Percentiles rank a stretch among this genome's conserved stretches.
Evolutionary conservation across 2,797 vertebrate species (phyloP).

Genomic region (Leptatherina wallacei): DNA sequence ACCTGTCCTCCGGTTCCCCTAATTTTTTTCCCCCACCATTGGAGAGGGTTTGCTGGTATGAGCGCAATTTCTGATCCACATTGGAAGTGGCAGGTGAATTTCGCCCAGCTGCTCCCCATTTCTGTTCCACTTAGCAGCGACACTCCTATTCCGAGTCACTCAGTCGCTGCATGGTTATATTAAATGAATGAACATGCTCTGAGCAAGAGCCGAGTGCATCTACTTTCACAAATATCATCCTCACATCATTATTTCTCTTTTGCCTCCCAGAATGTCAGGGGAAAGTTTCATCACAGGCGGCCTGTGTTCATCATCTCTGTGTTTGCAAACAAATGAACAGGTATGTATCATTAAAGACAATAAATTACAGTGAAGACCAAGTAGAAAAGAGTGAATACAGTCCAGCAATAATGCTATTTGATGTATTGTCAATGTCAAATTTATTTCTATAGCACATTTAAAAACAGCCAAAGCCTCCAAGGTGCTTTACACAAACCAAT

Average conservation of each 20-base stretch:
- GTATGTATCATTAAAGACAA: constrained; percentile 26
- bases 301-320: constrained; percentile 18
- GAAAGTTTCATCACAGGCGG: constrained; percentile 48
- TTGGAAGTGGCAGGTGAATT: constrained; percentile 86
- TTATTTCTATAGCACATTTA: no score
- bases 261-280: constrained; percentile 27
- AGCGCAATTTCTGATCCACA: constrained; percentile 80
- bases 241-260: constrained; percentile 57
- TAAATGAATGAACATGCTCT: constrained; percentile 83
- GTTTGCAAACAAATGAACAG: constrained; percentile 41
- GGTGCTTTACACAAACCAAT: no score
- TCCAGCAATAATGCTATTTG: constrained; percentile 22
- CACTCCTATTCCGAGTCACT: constrained; percentile 62
- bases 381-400: constrained; percentile 1
- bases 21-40: constrained; percentile 39
- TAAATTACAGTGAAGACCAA: constrained; percentile 33
- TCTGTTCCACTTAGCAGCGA: constrained; percentile 78
- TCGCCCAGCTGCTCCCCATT: constrained; percentile 78
- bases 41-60: constrained; percentile 61
- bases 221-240: constrained; percentile 76
- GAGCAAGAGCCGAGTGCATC: constrained; percentile 64
- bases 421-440: constrained; percentile 21
- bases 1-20: constrained; percentile 53
- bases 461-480: no score
- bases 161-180: constrained; percentile 59